Base-by-base conservation (phyloP, 1,140 invertebrate genomes). In the Anoplophora glabripennis region DNA sequence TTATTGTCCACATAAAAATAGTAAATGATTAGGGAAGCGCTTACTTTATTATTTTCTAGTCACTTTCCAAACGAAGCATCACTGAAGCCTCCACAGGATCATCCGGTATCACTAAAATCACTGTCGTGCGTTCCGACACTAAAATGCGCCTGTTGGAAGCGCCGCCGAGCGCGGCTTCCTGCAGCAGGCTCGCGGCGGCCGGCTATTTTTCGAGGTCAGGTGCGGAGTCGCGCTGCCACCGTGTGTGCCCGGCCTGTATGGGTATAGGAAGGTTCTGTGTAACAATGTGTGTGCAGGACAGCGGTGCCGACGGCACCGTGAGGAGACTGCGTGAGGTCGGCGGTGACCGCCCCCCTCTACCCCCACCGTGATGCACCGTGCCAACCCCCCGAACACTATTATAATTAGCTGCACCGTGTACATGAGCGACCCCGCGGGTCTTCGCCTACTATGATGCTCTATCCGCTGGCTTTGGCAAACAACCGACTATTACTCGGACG, bases 241-340 rank as follows among this genome's bases (percentile, higher is more conserved):
- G 56, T 45, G 14, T 28, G 12, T 35, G 51, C 40, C 51, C 51
- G 37, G 56, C 14, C 14, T 17, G 44, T 58, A 63, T 53, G 51
- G 42, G 48, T 54, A 48, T 51, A 65, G 59, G 63, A 68, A 69
- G 63, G 67, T 64, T 63, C 62, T 59, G 64, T 68, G 66, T 64
- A 66, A 70, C 68, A 70, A 69, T 68, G 62, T 61, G 40, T 53
- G 47, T 60, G 60, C 56, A 56, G 70, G 66, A 66, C 65, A 69
- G 68, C 68, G 70, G 70, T 66, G 53, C 67, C 70, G 68, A 59
- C 61, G 65, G 57, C 63, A 66, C 59, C 69, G 64, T 68, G 67
- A 67, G 21, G 69, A 72, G 71, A 72, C 73, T 75, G 73, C 73
- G 73, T 75, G 73, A 65, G 73, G 70, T 67, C 71, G 73, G 67